Evolutionary conservation across 2,113 vertebrate genomes (phyloP), one percentile per base, ranked within the genome.

Genomic region (Limanda limanda): DNA sequence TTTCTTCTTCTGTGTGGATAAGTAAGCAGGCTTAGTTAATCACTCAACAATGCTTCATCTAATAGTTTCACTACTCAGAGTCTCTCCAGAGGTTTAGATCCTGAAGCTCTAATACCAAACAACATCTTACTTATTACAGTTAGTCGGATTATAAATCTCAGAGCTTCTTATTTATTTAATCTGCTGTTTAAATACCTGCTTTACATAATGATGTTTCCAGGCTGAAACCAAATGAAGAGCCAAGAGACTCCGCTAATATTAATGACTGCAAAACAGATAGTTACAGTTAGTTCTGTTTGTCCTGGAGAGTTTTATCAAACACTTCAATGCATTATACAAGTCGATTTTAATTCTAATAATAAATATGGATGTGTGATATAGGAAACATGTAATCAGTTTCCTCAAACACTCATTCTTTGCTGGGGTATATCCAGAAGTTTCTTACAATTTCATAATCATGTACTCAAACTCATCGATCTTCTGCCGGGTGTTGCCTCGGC

Each of bases 381-480:
- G 31, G 31, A 31, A 31, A 42, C 37, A 11, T 62, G 48, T 15
- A 27, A 27, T 7, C 5, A 1, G 6, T 31, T 31, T 31, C 6
- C 31, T 31, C 7, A 7, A 31, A 31, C 31, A 31, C 31, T 31
- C 31, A 7, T 31, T 31, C 31, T 31, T 31, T 31, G 31, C 31
- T 31, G 5, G 1, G 25, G 3, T 52, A 48, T 6, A 7, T 42
- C 20, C 35, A 9, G 23, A 7, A 52, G 45, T 52, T 8, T 74
- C 13, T 89, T 56, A 92, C 70, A 86, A 70, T 47, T 90, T 93
- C 91, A 96, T 95, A 82, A 98, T 93, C 96, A 97, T 96, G 75
- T 95, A 95, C 76, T 99, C 98, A 42, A 98, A 99, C 75, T 96
- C 95, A 20, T 97, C 95, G 2, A 98, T 97, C 79, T 95, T 95